Evolutionary conservation across 1,140 invertebrate species (phyloP).

Genomic region (Macrocentrus cingulum): DNA sequence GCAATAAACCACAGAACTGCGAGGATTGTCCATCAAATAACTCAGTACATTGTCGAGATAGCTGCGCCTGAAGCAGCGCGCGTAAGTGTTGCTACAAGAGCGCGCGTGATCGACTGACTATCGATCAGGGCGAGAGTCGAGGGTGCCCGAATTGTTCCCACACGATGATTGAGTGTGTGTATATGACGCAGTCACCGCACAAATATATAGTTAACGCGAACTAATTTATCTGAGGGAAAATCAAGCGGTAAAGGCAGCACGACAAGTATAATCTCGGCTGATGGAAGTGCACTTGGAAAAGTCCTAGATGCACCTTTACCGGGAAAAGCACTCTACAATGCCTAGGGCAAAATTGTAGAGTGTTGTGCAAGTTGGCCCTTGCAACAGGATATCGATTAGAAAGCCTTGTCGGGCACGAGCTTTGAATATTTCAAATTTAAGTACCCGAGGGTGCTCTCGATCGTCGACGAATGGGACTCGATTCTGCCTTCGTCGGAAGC

Average conservation of each 20-base stretch:
- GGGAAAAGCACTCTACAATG: conserved; percentile 10
- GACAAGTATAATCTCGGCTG: conserved; percentile 27
- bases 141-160: too few species aligned
- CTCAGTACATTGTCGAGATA: too few species aligned
- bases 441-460: conserved; percentile 14
- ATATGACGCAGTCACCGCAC: too few species aligned
- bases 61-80: too few species aligned
- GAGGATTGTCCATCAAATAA: too few species aligned
- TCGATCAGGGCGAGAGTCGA: too few species aligned
- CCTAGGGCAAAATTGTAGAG: conserved; percentile 16
- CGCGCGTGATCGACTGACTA: too few species aligned
- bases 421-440: conserved; percentile 23
- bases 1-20: too few species aligned
- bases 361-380: conserved; percentile 15
- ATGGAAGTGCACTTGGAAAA: conserved; percentile 27
- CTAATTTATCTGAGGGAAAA: conserved; percentile 5
- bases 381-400: conserved; percentile 12
- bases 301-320: background rate
- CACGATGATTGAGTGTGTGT: too few species aligned
- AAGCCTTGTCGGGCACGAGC: conserved; percentile 2
- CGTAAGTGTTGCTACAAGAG: too few species aligned
- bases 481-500: too few species aligned
- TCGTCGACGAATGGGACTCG: conserved; percentile 7
- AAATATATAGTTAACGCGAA: conserved; percentile 2
- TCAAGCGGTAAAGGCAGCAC: too few species aligned